Percentiles rank a stretch among this genome's conserved stretches.
Conservation (phyloP, 64 coral and sea anemone genomes). For the Hydrozoanthus tunicans region DNA sequence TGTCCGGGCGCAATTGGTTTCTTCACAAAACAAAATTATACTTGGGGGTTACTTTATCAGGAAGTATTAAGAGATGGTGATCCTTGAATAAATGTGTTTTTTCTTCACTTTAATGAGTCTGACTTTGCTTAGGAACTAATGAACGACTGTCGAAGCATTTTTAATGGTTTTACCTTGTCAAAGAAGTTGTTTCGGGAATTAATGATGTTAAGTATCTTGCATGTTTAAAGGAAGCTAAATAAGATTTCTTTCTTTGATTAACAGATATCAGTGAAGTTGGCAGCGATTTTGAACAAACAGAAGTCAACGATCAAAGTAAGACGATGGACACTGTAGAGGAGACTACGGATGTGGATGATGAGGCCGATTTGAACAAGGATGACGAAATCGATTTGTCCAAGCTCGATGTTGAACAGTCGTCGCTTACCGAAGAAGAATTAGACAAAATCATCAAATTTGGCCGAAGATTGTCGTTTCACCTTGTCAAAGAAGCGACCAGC, state of each 20-base stretch:
- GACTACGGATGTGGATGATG: constrained; percentile 75
- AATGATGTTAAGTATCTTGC: too few relatives aligned
- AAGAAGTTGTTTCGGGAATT: too few relatives aligned
- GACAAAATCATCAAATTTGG: constrained; percentile 69
- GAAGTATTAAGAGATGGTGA: too few relatives aligned
- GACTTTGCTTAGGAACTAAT: too few relatives aligned
- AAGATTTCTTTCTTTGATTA: not conserved
- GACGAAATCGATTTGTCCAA: constrained; percentile 13
- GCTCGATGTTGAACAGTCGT: constrained; percentile 12
- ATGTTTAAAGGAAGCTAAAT: not conserved
- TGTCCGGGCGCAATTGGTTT: too few relatives aligned
- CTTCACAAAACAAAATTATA: too few relatives aligned
- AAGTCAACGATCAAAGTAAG: constrained; percentile 56
- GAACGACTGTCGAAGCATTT: too few relatives aligned
- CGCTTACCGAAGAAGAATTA: constrained; percentile 61
- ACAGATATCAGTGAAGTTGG: constrained; percentile 81
- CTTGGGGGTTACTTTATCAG: too few relatives aligned
- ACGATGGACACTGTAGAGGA: constrained; percentile 57
- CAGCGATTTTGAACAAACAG: constrained; percentile 67
- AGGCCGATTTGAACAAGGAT: constrained; percentile 63
- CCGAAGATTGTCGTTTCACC: constrained; percentile 60
- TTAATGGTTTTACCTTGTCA: too few relatives aligned
- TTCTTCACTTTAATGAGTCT: too few relatives aligned
- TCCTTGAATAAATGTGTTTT: too few relatives aligned
- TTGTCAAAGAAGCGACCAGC: constrained; percentile 64